Conservation (phyloP, 2,888 invertebrate genomes). For the Callinectes sapidus region DNA sequence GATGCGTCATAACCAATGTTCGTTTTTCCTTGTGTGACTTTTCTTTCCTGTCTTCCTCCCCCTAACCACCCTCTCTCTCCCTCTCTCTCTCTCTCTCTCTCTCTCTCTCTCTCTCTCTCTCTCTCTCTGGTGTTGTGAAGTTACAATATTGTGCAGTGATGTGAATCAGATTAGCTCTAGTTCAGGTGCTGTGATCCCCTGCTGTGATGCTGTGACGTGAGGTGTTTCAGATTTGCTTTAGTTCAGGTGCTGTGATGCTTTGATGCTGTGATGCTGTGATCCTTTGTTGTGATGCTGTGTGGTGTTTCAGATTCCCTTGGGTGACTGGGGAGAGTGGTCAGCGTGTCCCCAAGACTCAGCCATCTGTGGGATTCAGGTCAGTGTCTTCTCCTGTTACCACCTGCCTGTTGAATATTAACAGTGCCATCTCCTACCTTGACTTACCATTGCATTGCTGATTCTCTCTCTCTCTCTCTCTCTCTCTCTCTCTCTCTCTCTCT, state of each 20-base stretch:
- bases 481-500: conserved; percentile 1
- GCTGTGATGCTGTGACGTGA: no score
- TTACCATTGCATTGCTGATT: neutral
- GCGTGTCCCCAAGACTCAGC: conserved; percentile 23
- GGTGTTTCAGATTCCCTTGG: neutral
- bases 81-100: no score
- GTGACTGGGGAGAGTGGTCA: conserved; percentile 1
- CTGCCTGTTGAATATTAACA: neutral
- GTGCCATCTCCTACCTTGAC: neutral
- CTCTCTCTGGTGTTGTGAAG: no score
- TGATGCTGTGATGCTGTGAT: neutral
- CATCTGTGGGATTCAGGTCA: conserved; percentile 26
- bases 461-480: neutral
- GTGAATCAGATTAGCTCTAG: no score
- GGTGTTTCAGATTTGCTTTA: no score
- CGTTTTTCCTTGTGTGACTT: neutral
- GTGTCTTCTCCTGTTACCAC: neutral
- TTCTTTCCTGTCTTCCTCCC: neutral
- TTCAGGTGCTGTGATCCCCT: no score
- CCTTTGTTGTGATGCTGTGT: neutral
- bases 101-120: no score
- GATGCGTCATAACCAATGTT: neutral
- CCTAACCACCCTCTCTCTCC: no score
- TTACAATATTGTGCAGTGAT: no score
- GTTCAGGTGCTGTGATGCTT: neutral